Percentiles rank a stretch among this genome's conserved stretches.
These are phyloP conservation scores for Sinella curviseta DNA, from an alignment of 1,140 invertebrate species.

Conservation along the genomic window DNA sequence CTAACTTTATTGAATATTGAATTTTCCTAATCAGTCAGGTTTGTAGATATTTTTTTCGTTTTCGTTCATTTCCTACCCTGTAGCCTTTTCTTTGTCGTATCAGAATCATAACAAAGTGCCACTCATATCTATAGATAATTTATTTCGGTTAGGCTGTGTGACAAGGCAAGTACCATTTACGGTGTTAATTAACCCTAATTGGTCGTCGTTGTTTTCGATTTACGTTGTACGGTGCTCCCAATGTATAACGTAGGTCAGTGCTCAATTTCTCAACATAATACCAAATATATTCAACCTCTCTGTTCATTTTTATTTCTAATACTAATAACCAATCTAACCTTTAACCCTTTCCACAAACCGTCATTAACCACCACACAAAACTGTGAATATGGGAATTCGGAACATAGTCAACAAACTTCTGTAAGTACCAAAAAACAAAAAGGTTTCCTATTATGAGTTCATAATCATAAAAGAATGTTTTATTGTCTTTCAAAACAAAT, in stretches of 20 bases:
- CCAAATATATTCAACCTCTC: too few relatives aligned
- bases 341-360: background rate
- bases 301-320: background rate
- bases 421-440: constrained; percentile 16
- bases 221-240: background rate
- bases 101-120: too few relatives aligned
- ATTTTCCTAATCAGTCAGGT: too few relatives aligned
- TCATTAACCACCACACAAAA: background rate
- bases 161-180: background rate
- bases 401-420: background rate
- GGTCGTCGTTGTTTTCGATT: background rate
- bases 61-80: background rate
- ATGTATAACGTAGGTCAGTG: background rate
- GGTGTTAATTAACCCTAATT: constrained; percentile 10
- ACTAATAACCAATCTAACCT: background rate
- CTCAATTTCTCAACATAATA: too few relatives aligned
- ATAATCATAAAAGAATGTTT: too few relatives aligned
- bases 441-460: too few relatives aligned
- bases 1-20: too few relatives aligned
- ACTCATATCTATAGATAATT: too few relatives aligned
- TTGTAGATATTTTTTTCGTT: too few relatives aligned
- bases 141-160: too few relatives aligned
- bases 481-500: too few relatives aligned
- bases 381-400: constrained; percentile 6
- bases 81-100: too few relatives aligned